These are phyloP conservation scores for Pygocentrus nattereri DNA, from an alignment of 2,797 vertebrate genomes.

Conservation along the genomic window DNA sequence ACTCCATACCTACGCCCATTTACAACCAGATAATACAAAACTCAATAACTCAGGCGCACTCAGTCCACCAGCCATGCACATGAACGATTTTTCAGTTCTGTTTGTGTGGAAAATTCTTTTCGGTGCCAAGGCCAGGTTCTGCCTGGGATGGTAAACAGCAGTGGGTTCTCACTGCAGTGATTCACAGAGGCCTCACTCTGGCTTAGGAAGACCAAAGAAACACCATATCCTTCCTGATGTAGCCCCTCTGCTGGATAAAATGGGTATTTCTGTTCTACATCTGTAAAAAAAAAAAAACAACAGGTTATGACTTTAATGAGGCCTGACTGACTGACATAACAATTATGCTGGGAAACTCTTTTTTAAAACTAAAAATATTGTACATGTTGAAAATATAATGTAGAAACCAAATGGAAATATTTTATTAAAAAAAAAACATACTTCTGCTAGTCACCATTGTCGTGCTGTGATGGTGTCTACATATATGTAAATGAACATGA, in stretches of 20 bases:
- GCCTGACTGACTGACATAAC: no score
- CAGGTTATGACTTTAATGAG: no score
- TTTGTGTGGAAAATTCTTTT: slow-evolving; percentile 45
- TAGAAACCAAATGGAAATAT: no score
- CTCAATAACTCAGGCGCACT: background rate
- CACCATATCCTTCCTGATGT: background rate
- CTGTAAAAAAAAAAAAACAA: no score
- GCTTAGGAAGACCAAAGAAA: slow-evolving; percentile 6
- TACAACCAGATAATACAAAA: background rate
- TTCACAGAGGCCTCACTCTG: slow-evolving; percentile 34
- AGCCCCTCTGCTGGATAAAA: slow-evolving; percentile 51
- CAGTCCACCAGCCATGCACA: background rate
- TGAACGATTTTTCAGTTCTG: background rate
- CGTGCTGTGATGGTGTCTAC: no score
- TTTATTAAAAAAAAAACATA: no score
- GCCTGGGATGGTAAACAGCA: slow-evolving; percentile 38
- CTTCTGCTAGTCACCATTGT: no score
- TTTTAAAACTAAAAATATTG: no score
- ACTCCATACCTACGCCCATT: background rate
- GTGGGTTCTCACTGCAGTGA: background rate
- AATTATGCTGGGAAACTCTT: no score
- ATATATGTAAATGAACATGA: no score
- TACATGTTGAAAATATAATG: no score
- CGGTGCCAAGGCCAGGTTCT: slow-evolving; percentile 2
- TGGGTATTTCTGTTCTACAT: background rate